Conservation (phyloP, 37 sponge, comb jelly and placozoan genomes). For the Ephydatia muelleri region DNA sequence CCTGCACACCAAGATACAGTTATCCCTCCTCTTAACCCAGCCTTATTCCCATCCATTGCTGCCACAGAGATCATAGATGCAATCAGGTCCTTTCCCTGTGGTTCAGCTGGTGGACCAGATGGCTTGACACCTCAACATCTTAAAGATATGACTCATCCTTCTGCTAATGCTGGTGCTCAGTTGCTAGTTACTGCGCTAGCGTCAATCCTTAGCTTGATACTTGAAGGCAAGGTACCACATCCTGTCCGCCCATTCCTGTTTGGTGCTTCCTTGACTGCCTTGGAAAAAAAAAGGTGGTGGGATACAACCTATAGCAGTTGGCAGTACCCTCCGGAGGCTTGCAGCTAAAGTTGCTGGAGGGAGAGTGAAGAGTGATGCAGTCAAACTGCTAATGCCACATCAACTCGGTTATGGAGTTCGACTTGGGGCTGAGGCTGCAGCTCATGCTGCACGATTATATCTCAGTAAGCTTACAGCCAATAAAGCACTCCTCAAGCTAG, state of each 20-base stretch:
- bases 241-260: conserved; percentile 31
- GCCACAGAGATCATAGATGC: conserved; percentile 3
- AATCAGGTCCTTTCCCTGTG: conserved; percentile 23
- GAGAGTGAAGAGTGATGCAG: neutral
- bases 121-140: conserved; percentile 50
- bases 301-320: conserved; percentile 55
- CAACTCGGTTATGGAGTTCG: conserved; percentile 6
- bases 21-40: neutral
- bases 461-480: conserved; percentile 1
- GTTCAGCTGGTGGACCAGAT: conserved; percentile 55
- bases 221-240: conserved; percentile 22
- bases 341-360: conserved; percentile 31
- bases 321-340: conserved; percentile 31
- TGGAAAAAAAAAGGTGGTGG: conserved; percentile 44
- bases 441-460: conserved; percentile 32
- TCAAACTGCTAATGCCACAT: neutral
- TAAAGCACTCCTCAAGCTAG: conserved; percentile 19
- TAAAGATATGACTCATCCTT: conserved; percentile 10
- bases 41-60: neutral
- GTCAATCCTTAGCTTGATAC: conserved; percentile 16
- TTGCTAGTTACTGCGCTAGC: conserved; percentile 26
- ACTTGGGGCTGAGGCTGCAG: conserved; percentile 22
- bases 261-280: conserved; percentile 45
- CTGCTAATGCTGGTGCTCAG: conserved; percentile 15
- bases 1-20: neutral